Evolutionary conservation across 2,113 vertebrate species (phyloP).

Genomic region (Cervus canadensis): DNA sequence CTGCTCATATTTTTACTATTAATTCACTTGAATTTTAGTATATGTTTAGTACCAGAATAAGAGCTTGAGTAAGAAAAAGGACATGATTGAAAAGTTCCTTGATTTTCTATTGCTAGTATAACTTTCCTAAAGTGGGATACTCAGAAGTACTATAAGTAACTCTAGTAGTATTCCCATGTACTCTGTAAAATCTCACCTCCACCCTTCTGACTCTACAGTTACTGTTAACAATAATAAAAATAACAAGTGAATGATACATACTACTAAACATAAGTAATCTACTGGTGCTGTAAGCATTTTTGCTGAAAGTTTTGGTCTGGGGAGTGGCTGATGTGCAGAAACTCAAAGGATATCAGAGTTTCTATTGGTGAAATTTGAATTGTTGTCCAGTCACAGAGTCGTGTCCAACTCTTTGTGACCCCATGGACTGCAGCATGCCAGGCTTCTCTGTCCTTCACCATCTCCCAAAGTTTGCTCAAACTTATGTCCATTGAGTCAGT

Average conservation of each 20-base stretch:
- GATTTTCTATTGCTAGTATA: background rate
- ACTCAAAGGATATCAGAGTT: background rate
- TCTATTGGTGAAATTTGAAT: background rate
- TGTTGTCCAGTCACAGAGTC: background rate
- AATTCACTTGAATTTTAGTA: background rate
- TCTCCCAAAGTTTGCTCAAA: background rate
- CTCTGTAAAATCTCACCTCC: background rate
- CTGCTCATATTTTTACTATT: background rate
- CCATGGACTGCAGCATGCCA: background rate
- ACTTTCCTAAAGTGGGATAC: background rate
- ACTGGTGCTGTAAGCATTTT: background rate
- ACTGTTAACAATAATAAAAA: background rate
- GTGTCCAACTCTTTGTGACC: background rate
- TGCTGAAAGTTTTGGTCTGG: background rate
- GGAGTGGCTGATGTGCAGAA: background rate
- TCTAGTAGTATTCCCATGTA: background rate
- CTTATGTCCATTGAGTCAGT: background rate
- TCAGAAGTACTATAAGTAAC: background rate
- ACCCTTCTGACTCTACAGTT: background rate
- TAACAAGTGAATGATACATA: background rate
- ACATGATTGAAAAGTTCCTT: background rate
- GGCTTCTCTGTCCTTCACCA: background rate
- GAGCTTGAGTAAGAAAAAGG: background rate
- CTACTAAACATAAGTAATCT: background rate
- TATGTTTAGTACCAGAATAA: background rate